Base-by-base conservation (phyloP, 2,888 invertebrate species). In the Meiosimyza decipiens region DNA sequence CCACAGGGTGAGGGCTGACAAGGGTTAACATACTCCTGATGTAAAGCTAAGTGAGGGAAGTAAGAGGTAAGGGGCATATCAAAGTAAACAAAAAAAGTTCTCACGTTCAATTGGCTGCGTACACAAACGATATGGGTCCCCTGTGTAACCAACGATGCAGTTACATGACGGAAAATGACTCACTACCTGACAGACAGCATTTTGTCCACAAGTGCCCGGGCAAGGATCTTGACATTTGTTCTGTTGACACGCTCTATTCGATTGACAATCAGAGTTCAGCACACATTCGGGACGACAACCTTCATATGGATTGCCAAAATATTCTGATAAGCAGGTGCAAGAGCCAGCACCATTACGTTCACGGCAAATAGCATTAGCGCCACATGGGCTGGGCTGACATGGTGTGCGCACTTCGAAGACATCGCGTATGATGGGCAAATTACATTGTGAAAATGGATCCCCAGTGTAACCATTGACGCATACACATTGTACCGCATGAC, bases 141-240 rank as follows among this genome's bases (percentile, higher is more conserved):
- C 95, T 15, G 91, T 91, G 82, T 91, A 94, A 63, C 93, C 92
- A 70, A 88, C 83, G n/a, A 90, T 87, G 83, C 95, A 95, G 73
- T 88, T 91, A 81, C 94, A 92, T 51, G 90, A 88, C 73, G 93
- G 92, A 79, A 94, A 81, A 87, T 93, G 92, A 80, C 92, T 93
- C 7, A 92, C 88, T 9, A 93, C 93, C 87, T 92, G 91, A 82
- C 94, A 94, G 66, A 90, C 88, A 15, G 94, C 92, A 80, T 93
- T 92, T 77, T 90, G 89, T 2, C 93, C 94, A 82, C 95, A 95
- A 6, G 92, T 91, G 79, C 93, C 94, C 12, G 92, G 92, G 80
- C 94, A 95, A 18, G 94, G 94, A 87, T 95, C 92, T 83, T 90
- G 89, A 83, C 94, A 95, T 87, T 92, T 93, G 78, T 91, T 92